These are phyloP conservation scores for Stenoptilia bipunctidactyla DNA, from an alignment of 2,888 invertebrate genomes.

Conservation along the genomic window DNA sequence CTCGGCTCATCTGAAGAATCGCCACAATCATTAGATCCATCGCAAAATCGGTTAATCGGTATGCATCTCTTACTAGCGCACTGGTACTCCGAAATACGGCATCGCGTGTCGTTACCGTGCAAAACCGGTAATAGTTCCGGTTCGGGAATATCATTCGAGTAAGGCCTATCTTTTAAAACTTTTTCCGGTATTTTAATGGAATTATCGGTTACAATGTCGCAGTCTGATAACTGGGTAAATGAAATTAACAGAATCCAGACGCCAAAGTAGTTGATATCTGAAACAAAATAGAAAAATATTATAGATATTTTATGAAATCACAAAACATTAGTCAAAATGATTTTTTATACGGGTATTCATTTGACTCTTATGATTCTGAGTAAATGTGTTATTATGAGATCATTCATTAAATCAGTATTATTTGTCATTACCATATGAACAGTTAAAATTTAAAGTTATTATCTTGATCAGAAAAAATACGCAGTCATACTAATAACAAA, in stretches of 20 bases:
- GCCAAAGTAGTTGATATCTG: slow-evolving; percentile 33
- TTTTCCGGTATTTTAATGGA: slow-evolving; percentile 18
- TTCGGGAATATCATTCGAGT: slow-evolving; percentile 37
- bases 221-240: slow-evolving; percentile 36
- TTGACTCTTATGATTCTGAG: too few species aligned
- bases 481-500: too few species aligned
- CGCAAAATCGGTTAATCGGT: slow-evolving; percentile 81
- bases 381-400: too few species aligned
- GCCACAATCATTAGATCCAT: slow-evolving; percentile 84
- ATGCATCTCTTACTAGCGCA: slow-evolving; percentile 78
- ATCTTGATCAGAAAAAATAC: too few species aligned
- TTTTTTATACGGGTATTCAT: too few species aligned
- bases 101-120: slow-evolving; percentile 61
- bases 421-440: too few species aligned
- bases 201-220: slow-evolving; percentile 38
- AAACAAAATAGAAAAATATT: slow-evolving; percentile 29
- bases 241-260: slow-evolving; percentile 26
- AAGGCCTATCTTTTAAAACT: slow-evolving; percentile 6
- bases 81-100: slow-evolving; percentile 76
- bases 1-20: slow-evolving; percentile 85
- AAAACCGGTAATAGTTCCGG: slow-evolving; percentile 51
- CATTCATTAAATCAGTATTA: too few species aligned
- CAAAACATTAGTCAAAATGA: too few species aligned
- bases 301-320: too few species aligned
- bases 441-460: too few species aligned